Evolutionary conservation across 2,113 vertebrate species (phyloP).

Genomic region (Rhea pennata): DNA sequence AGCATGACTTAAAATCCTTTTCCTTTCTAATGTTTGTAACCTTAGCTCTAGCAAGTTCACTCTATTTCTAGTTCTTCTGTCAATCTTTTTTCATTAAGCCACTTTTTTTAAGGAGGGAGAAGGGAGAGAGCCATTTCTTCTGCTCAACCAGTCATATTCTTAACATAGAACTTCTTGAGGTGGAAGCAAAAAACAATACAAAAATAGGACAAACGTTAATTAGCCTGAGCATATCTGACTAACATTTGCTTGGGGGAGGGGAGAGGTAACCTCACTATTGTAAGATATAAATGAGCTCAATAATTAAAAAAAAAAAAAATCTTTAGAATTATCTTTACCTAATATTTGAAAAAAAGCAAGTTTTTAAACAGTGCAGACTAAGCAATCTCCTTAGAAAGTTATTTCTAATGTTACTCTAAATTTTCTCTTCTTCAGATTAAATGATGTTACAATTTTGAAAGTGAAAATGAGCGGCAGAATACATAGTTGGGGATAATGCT

Average conservation of each 20-base stretch:
- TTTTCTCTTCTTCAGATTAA: neutral
- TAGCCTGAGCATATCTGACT: neutral
- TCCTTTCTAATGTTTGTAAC: neutral
- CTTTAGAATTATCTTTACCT: neutral
- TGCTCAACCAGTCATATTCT: neutral
- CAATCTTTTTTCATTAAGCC: neutral
- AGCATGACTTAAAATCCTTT: neutral
- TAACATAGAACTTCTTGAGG: neutral
- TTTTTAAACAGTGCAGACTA: neutral
- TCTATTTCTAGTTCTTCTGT: neutral
- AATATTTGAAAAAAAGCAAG: neutral
- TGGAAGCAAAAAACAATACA: constrained; percentile 10
- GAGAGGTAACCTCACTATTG: no score
- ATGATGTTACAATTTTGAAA: neutral
- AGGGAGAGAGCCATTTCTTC: neutral
- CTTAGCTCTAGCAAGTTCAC: neutral
- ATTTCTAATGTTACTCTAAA: neutral
- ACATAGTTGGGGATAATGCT: neutral
- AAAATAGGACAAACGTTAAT: neutral
- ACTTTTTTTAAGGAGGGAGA: neutral
- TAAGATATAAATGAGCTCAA: neutral
- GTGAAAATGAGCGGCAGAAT: neutral
- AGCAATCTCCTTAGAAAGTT: neutral
- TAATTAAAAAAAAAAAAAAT: neutral
- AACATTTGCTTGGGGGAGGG: neutral